Evolutionary conservation across 2,113 vertebrate species (phyloP).

Genomic region (Phalacrocorax aristotelis): DNA sequence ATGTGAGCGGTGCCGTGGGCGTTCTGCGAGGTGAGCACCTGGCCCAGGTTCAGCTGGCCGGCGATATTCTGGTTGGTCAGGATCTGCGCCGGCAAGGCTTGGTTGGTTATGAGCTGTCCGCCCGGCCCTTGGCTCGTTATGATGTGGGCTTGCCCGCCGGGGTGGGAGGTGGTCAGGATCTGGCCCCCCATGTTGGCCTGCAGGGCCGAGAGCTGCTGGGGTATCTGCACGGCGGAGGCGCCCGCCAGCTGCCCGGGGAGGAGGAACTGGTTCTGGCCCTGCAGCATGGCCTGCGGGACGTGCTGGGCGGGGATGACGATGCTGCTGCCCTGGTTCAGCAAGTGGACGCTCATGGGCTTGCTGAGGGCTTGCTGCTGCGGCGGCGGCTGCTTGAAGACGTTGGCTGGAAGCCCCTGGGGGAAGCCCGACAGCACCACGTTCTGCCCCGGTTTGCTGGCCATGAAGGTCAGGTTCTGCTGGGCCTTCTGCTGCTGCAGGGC

Average conservation of each 20-base stretch:
- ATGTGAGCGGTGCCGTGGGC: conserved; percentile 88
- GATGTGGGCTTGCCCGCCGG: conserved; percentile 78
- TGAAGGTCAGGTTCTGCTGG: conserved; percentile 90
- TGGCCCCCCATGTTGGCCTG: conserved; percentile 83
- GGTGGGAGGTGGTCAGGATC: conserved; percentile 83
- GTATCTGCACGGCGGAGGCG: conserved; percentile 64
- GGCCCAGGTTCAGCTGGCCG: conserved; percentile 83
- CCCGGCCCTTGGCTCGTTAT: conserved; percentile 85
- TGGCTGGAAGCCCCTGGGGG: conserved; percentile 81
- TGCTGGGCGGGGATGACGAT: conserved; percentile 94
- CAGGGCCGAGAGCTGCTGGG: conserved; percentile 77
- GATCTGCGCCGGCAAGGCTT: conserved; percentile 73
- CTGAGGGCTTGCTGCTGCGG: conserved; percentile 79
- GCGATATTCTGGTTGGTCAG: conserved; percentile 88
- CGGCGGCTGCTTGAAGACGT: conserved; percentile 77
- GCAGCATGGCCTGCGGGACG: conserved; percentile 81
- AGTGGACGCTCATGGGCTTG: conserved; percentile 91
- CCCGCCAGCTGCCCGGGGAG: conserved; percentile 68
- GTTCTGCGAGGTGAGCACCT: conserved; percentile 86
- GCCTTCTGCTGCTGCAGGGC: conserved; percentile 81
- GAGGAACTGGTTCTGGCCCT: conserved; percentile 90
- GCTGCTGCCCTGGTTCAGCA: conserved; percentile 91
- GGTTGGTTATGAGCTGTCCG: conserved; percentile 89
- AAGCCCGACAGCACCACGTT: conserved; percentile 89
- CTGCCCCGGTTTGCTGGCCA: conserved; percentile 87